phyloP scores from a whole-genome alignment of 2,888 invertebrate species.

The Hirtodrosophila alboralis region DNA sequence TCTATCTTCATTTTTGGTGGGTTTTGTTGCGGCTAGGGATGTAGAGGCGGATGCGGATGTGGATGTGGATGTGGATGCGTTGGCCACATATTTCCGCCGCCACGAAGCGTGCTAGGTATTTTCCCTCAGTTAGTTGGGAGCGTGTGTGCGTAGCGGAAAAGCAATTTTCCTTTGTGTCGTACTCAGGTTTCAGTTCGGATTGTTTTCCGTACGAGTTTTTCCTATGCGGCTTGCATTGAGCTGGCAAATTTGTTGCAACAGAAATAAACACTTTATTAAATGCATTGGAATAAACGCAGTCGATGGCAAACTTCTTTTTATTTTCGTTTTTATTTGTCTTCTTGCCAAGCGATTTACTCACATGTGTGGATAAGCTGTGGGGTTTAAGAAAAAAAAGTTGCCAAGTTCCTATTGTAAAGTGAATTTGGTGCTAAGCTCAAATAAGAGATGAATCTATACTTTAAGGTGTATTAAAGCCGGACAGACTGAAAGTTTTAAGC shows the following conservation, averaged over 20 bases:
- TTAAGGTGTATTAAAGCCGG: slow-evolving; percentile 7
- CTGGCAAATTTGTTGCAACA: slow-evolving; percentile 78
- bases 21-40: too few species aligned
- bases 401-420: slow-evolving; percentile 47
- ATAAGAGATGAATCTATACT: slow-evolving; percentile 30
- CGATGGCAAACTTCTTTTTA: slow-evolving; percentile 10
- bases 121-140: slow-evolving; percentile 41
- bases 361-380: slow-evolving; percentile 47
- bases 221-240: slow-evolving; percentile 53
- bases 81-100: slow-evolving; percentile 74
- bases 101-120: slow-evolving; percentile 76
- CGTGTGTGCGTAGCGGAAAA: slow-evolving; percentile 73
- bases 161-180: slow-evolving; percentile 80
- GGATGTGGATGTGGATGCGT: slow-evolving; percentile 41
- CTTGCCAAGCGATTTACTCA: slow-evolving; percentile 22
- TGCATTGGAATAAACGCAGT: slow-evolving; percentile 78
- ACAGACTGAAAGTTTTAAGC: too few species aligned
- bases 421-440: slow-evolving; percentile 75
- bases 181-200: slow-evolving; percentile 72
- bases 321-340: slow-evolving; percentile 41
- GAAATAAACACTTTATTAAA: slow-evolving; percentile 81
- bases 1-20: slow-evolving; percentile 26
- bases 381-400: slow-evolving; percentile 60
- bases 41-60: slow-evolving; percentile 3
- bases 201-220: slow-evolving; percentile 61